A percentile compares a stretch with the other conserved stretches of the same genome.
These are phyloP conservation scores for Meleagris gallopavo DNA, from an alignment of 2,113 vertebrate genomes.

Conservation along the genomic window DNA sequence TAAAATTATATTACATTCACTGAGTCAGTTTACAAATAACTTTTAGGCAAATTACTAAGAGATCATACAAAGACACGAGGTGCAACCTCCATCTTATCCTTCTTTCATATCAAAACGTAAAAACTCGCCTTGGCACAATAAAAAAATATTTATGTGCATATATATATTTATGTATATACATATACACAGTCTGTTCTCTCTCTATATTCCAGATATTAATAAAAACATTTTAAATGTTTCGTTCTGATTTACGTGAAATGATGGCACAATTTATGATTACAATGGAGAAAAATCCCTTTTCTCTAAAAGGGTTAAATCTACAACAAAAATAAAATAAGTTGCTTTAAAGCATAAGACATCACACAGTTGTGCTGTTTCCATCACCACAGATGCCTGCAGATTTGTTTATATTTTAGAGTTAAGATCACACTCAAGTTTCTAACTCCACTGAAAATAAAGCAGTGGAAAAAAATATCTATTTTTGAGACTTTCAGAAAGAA, in stretches of 20 bases:
- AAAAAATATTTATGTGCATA: background rate
- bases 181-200: background rate
- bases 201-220: background rate
- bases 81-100: background rate
- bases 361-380: background rate
- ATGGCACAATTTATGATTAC: background rate
- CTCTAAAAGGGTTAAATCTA: background rate
- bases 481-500: background rate
- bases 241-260: background rate
- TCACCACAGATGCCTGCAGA: background rate
- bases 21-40: background rate
- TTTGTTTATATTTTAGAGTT: background rate
- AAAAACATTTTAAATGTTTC: background rate
- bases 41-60: background rate
- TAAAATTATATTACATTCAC: background rate
- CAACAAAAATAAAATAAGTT: background rate
- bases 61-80: background rate
- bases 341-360: background rate
- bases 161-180: background rate
- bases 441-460: background rate
- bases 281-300: background rate
- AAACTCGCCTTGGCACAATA: constrained; percentile 2
- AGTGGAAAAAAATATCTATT: background rate
- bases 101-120: background rate
- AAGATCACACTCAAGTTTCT: background rate